Evolutionary conservation across 2,113 vertebrate genomes (phyloP).

Genomic region (Chloropsis hardwickii): DNA sequence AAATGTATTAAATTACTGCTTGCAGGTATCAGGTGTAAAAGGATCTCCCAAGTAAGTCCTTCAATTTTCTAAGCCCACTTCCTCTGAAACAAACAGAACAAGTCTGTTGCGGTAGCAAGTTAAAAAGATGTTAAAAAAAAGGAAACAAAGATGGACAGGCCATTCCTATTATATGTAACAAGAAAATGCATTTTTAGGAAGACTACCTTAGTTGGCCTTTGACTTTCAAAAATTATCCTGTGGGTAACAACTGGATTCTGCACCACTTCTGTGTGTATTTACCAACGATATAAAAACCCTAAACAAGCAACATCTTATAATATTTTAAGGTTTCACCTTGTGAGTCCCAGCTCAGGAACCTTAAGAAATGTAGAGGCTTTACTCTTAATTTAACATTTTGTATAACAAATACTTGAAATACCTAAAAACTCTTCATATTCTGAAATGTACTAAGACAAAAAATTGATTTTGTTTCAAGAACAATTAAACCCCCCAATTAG

Average conservation of each 20-base stretch:
- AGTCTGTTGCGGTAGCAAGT: not conserved
- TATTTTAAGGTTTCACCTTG: not conserved
- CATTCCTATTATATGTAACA: not conserved
- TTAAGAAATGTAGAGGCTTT: not conserved
- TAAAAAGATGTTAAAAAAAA: not conserved
- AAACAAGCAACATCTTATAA: not conserved
- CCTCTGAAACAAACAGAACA: not conserved
- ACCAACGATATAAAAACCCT: not conserved
- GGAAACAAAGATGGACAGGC: not conserved
- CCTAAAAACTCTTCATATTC: not conserved
- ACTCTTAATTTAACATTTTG: not conserved
- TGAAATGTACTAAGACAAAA: not conserved
- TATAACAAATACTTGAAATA: not conserved
- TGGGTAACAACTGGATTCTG: not conserved
- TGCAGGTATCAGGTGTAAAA: conserved; percentile 9
- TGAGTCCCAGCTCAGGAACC: not conserved
- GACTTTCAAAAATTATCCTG: not conserved
- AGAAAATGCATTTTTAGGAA: not conserved
- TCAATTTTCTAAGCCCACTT: not conserved
- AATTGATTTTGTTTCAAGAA: not conserved
- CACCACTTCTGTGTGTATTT: not conserved
- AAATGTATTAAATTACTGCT: conserved; percentile 29
- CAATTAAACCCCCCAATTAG: not conserved
- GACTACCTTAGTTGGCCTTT: not conserved
- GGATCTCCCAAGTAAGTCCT: not conserved